Evolutionary conservation across 2,797 vertebrate species (phyloP).

Genomic region (Macropodus opercularis): DNA sequence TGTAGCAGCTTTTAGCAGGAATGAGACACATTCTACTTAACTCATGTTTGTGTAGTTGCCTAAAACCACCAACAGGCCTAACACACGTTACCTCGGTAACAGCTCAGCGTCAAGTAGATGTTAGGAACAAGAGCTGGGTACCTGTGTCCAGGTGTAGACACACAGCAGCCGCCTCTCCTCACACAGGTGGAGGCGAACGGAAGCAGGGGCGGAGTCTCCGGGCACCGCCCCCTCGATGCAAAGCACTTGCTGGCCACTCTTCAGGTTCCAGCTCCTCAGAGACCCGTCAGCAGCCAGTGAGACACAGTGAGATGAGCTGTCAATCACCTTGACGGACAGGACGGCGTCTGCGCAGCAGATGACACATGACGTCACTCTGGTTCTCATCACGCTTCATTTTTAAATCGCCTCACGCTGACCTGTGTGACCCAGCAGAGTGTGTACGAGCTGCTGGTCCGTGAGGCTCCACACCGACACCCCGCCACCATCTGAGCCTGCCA

Average conservation of each 20-base stretch:
- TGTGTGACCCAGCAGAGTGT: constrained; percentile 79
- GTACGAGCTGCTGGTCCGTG: constrained; percentile 70
- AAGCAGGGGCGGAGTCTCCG: constrained; percentile 45
- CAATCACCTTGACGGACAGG: constrained; percentile 68
- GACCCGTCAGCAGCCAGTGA: constrained; percentile 81
- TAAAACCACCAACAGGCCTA: no score
- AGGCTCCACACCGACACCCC: constrained; percentile 78
- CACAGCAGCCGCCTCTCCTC: constrained; percentile 68
- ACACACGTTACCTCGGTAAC: no score
- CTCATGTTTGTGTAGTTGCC: no score
- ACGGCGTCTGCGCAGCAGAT: constrained; percentile 72
- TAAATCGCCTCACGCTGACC: constrained; percentile 54
- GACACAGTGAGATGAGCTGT: constrained; percentile 69
- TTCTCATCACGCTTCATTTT: neutral
- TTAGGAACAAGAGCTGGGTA: no score
- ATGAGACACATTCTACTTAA: no score
- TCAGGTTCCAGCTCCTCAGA: constrained; percentile 80
- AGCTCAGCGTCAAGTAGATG: no score
- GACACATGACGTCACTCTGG: neutral
- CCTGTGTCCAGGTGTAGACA: constrained; percentile 77
- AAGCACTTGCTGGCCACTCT: constrained; percentile 76
- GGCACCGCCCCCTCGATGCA: constrained; percentile 65
- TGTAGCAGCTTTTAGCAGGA: no score
- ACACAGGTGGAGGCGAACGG: constrained; percentile 60
- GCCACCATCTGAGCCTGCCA: constrained; percentile 81